Conservation (phyloP, 2,888 invertebrate genomes). For the Gortyna flavago region DNA sequence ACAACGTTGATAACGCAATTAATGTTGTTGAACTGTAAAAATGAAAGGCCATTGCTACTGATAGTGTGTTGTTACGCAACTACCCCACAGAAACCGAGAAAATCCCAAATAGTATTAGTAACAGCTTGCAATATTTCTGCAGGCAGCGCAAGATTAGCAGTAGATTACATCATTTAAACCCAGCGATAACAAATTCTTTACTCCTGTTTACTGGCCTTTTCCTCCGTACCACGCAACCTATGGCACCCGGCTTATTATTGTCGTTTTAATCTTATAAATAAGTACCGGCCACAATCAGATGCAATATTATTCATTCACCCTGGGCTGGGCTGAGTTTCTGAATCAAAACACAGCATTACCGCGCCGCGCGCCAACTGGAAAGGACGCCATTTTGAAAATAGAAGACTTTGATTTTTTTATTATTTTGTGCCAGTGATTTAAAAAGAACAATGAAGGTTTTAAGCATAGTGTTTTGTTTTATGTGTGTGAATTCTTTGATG, state of each 20-base stretch:
- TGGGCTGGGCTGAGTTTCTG: conserved; percentile 16
- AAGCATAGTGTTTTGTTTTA: conserved; percentile 65
- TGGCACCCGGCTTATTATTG: not conserved
- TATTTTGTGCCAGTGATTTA: conserved; percentile 50
- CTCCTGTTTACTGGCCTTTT: conserved; percentile 7
- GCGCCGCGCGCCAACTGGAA: conserved; percentile 40
- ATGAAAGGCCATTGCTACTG: too few species aligned
- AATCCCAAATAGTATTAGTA: not conserved
- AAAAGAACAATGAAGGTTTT: conserved; percentile 67
- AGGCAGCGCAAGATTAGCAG: conserved; percentile 12
- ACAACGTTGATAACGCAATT: too few species aligned
- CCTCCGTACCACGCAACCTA: conserved; percentile 28
- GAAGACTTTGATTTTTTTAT: conserved; percentile 21
- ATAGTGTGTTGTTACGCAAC: too few species aligned
- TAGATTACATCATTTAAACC: conserved; percentile 19
- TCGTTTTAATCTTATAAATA: not conserved
- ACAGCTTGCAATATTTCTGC: not conserved
- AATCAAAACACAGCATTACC: conserved; percentile 37
- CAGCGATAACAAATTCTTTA: conserved; percentile 11
- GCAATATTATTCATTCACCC: conserved; percentile 44
- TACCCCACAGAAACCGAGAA: not conserved
- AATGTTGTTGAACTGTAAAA: too few species aligned
- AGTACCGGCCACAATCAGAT: conserved; percentile 59
- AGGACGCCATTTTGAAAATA: conserved; percentile 45
- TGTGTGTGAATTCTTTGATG: conserved; percentile 64